Conservation (phyloP, 2,888 invertebrate species). For the Ametastegia equiseti region DNA sequence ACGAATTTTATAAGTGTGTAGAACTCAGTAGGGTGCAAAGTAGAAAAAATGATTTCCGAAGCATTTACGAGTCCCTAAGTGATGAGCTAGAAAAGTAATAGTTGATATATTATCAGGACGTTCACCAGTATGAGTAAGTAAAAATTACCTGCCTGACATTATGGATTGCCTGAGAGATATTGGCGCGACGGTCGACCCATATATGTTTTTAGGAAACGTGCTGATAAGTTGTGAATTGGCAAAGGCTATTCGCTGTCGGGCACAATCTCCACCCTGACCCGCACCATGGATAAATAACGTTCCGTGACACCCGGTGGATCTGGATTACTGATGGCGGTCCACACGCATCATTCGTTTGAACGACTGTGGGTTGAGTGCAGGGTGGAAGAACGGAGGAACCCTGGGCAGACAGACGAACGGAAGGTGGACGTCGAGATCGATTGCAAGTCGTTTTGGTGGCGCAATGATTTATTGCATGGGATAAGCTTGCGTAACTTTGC, state of each 20-base stretch:
- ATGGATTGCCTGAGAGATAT: slow-evolving; percentile 29
- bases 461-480: slow-evolving; percentile 41
- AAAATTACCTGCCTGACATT: slow-evolving; percentile 29
- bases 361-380: slow-evolving; percentile 44
- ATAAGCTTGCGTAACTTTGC: slow-evolving; percentile 41
- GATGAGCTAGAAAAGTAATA: not conserved
- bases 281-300: slow-evolving; percentile 32
- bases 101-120: not conserved
- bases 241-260: slow-evolving; percentile 26
- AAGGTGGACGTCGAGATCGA: slow-evolving; percentile 43
- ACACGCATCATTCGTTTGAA: slow-evolving; percentile 44
- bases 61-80: not conserved
- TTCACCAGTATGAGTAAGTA: not conserved
- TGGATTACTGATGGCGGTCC: slow-evolving; percentile 46
- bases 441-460: slow-evolving; percentile 42
- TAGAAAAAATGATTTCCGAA: not conserved
- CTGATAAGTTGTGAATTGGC: slow-evolving; percentile 37
- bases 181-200: slow-evolving; percentile 26
- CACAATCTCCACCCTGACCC: slow-evolving; percentile 12
- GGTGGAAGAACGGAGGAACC: slow-evolving; percentile 40
- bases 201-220: slow-evolving; percentile 28
- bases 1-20: too few species aligned
- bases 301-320: slow-evolving; percentile 43
- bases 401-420: slow-evolving; percentile 33
- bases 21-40: too few species aligned